A percentile compares a stretch with the other conserved stretches of the same genome.
These are phyloP conservation scores for Riparia riparia DNA, from an alignment of 2,113 vertebrate genomes.

Conservation along the genomic window DNA sequence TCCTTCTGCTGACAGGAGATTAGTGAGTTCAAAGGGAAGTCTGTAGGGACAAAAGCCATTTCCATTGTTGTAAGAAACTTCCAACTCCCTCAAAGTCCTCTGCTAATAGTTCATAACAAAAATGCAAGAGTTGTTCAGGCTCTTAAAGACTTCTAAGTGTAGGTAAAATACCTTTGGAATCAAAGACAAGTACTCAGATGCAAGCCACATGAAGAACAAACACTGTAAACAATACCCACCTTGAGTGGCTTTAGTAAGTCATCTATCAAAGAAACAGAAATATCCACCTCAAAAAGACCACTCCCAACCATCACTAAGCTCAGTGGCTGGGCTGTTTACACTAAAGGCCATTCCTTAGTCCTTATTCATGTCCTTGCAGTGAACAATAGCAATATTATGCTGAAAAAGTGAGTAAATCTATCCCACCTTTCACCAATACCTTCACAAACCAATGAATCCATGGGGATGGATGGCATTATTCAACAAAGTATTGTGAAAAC, in stretches of 20 bases:
- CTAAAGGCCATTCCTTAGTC: conserved; percentile 47
- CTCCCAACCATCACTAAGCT: conserved; percentile 14
- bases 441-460: conserved; percentile 30
- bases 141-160: conserved; percentile 16
- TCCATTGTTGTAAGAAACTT: conserved; percentile 1
- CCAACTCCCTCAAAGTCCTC: background rate
- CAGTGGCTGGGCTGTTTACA: conserved; percentile 50
- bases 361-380: conserved; percentile 14
- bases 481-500: conserved; percentile 31
- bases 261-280: conserved; percentile 62
- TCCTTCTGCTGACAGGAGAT: background rate
- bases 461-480: conserved; percentile 58
- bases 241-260: conserved; percentile 54
- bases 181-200: conserved; percentile 11
- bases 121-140: background rate
- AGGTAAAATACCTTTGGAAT: conserved; percentile 52
- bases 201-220: conserved; percentile 33
- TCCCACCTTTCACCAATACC: conserved; percentile 60
- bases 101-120: background rate
- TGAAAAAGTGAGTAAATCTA: conserved; percentile 65
- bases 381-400: conserved; percentile 68
- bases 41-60: conserved; percentile 7
- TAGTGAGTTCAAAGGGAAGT: background rate
- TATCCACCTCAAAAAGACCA: conserved; percentile 41
- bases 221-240: conserved; percentile 45